Evolutionary conservation across 2,888 invertebrate genomes (phyloP), one percentile per base, ranked within the genome.

Genomic region (Carterocephalus palaemon): DNA sequence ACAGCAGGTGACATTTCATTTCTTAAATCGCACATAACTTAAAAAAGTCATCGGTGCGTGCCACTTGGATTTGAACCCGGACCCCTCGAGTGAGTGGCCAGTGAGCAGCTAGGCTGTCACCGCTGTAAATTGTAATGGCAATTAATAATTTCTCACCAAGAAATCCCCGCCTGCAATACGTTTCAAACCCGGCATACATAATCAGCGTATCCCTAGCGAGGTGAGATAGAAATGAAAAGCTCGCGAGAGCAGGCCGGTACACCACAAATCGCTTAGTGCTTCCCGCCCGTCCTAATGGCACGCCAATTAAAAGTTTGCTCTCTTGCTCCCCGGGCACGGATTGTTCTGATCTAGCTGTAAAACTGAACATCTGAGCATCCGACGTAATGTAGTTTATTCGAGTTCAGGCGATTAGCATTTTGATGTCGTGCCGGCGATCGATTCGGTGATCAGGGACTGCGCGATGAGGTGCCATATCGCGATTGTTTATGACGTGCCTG

Each of bases 251-350:
- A 72, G 80, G 75, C 76, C 77, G 80, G 77, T 82, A 86, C 85
- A 85, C 84, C 86, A 84, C 85, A 85, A 85, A 85, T 82, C 85
- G 86, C 84, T 86, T 85, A 85, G 82, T 78, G 79, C 75, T 75
- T 70, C 66, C 77, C 81, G 73, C 80, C 78, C 77, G 75, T 69
- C 72, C 80, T 87, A 88, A 88, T 87, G 86, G 83, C 86, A 82
- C 76, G 74, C 81, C 88, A 88, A 88, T 88, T 88, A 88, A 88
- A 87, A 88, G 83, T 88, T 88, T 75, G 70, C 68, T 67, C 70
- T 59, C 66, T 60, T 60, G 65, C 66, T 76, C 79, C 82, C 84
- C 52, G 59, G 69, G 57, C 69, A 76, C 67, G 79, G 76, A 78
- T 80, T 81, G 81, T 78, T 77, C 79, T 75, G 77, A 64, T 56